Evolutionary conservation across 2,113 vertebrate species (phyloP), one percentile per base, ranked within the genome.

Genomic region (Calypte anna): DNA sequence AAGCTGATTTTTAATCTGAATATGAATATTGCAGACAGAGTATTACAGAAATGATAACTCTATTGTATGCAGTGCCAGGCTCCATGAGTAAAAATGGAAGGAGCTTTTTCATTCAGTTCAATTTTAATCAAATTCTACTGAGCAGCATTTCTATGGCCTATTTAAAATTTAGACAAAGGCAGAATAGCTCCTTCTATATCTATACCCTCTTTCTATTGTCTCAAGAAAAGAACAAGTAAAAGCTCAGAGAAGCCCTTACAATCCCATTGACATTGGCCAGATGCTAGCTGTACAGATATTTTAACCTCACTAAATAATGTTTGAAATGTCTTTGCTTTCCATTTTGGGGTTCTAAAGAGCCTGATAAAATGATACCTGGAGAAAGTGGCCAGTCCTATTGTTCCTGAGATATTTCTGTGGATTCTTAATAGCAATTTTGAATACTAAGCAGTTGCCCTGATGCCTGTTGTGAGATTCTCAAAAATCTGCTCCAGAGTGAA

Each of bases 401-500:
- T 97, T 81, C 85, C 66, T 55, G 25, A 76, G 70, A 57, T 94
- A 69, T 88, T 85, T 91, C 87, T 79, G 54, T 78, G 83, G 80
- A 81, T 96, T 93, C 90, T 82, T 85, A 86, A 77, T 90, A 94
- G 90, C 93, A 61, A 64, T 93, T 63, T 96, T 96, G 94, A 97
- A 97, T 93, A 92, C 96, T 97, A 97, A 98, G 93, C 97, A 80
- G 96, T 98, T 97, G 96, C 93, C 94, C 95, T 63, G 51, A 50
- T 83, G 94, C 90, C 97, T 97, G 95, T 93, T 91, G 89, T 91
- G 95, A 97, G 98, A 98, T 96, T 97, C 97, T 98, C 95, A 97
- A 95, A 97, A 98, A 97, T 93, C 97, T 96, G 92, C 95, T 97
- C 96, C 81, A 73, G 97, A 97, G 92, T 90, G 94, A 96, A 96